Evolutionary conservation across 2,888 invertebrate species (phyloP), one percentile per base, ranked within the genome.

Genomic region (Drosophila stalkeri): DNA sequence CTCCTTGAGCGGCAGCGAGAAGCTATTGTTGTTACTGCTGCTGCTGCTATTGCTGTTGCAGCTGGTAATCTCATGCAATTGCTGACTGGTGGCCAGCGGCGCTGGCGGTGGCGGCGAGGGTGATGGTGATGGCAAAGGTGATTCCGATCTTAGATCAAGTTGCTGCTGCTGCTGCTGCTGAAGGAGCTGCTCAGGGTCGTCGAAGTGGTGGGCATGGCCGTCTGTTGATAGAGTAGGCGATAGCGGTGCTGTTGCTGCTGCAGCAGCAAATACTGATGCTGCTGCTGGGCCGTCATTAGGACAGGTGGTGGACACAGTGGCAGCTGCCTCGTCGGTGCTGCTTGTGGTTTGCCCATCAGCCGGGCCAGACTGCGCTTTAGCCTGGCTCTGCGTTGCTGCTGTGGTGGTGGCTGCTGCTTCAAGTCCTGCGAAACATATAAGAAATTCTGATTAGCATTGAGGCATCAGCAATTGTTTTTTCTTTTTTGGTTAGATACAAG

Each of bases 1-100:
- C 87, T 93, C 93, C 78, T 93, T 93, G 33, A 93, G 86, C 5
- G 93, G 92, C 70, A 92, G 86, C 0, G 91, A 77, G 66, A 86
- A 92, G 12, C 90, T 91, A 35, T 89, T 87, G 44, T 89, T 90
- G 59, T 81, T 82, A 47, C 14, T 66, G n/a, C 7, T 35, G 51
- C 18, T 51, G 49, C 90, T 51, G 33, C 90, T 91, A 23, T 86
- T 86, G 31, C 88, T 90, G 59, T 87, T 87, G 37, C 88, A 90
- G 59, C 81, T 81, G 52, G 35, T 49, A 56, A 64, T 69, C 51
- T 81, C 79, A 23, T 72, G 83, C 57, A 64, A 60, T 47, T 65
- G 71, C 31, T 69, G 69, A 14, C 60, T 71, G 54, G 69, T 23
- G 44, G 63, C 20, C 31, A 49, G 27, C 33, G 56, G n/a, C 9